Percentiles rank a stretch among this genome's conserved stretches.
phyloP scores from a whole-genome alignment of 2,888 invertebrate genomes.

The Caenorhabditis becei region DNA sequence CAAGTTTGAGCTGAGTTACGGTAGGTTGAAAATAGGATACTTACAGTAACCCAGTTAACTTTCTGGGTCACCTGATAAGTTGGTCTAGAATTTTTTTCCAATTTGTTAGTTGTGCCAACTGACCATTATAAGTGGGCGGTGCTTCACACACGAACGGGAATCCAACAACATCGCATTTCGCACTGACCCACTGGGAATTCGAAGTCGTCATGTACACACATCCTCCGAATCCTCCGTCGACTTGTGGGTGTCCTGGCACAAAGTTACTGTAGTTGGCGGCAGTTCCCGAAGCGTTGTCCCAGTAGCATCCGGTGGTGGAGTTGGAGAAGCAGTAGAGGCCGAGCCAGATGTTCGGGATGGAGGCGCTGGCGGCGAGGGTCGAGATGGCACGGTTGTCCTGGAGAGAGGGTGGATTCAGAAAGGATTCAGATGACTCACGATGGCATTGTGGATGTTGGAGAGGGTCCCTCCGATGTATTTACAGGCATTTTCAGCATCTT shows the following conservation, averaged over 20 bases:
- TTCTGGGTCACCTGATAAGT: too few relatives aligned
- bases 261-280: slow-evolving; percentile 18
- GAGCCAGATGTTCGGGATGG: slow-evolving; percentile 11
- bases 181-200: slow-evolving; percentile 29
- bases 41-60: not conserved
- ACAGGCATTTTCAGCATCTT: slow-evolving; percentile 21
- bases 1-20: not conserved
- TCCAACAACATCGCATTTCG: slow-evolving; percentile 24
- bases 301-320: slow-evolving; percentile 13
- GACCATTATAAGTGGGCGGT: not conserved
- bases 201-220: slow-evolving; percentile 36
- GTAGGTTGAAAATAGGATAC: too few relatives aligned
- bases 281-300: slow-evolving; percentile 18
- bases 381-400: not conserved
- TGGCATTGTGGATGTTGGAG: slow-evolving; percentile 13
- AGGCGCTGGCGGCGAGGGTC: slow-evolving; percentile 14
- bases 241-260: slow-evolving; percentile 17
- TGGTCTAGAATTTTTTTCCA: too few relatives aligned
- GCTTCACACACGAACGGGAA: slow-evolving; percentile 38
- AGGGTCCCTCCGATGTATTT: slow-evolving; percentile 21
- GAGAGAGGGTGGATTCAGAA: not conserved
- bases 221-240: slow-evolving; percentile 3
- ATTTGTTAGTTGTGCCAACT: too few relatives aligned
- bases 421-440: slow-evolving; percentile 10
- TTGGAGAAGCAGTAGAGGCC: slow-evolving; percentile 22